A percentile compares a stretch with the other conserved stretches of the same genome.
Evolutionary conservation across 2,888 invertebrate genomes (phyloP).

Genomic region (Brachypalpus laphriformis): DNA sequence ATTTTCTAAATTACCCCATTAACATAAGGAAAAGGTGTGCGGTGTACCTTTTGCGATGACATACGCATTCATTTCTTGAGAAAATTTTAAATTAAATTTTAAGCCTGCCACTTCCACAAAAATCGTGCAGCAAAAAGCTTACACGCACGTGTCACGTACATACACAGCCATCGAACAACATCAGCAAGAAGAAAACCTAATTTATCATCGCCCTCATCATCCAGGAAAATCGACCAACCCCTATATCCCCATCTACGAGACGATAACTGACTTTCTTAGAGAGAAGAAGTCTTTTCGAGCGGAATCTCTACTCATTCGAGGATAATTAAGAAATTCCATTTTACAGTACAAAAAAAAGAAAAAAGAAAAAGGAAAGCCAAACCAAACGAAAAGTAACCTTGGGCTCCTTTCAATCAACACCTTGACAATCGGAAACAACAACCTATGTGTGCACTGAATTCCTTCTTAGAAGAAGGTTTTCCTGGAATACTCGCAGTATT

Average conservation of each 20-base stretch:
- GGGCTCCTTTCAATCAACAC: slow-evolving; percentile 66
- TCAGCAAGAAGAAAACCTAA: slow-evolving; percentile 35
- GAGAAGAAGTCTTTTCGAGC: slow-evolving; percentile 1
- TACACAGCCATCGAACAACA: neutral
- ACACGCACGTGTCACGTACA: slow-evolving; percentile 1
- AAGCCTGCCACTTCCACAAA: neutral
- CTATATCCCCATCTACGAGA: neutral
- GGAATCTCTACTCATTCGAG: slow-evolving; percentile 56
- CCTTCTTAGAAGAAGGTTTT: slow-evolving; percentile 20
- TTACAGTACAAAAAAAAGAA: slow-evolving; percentile 12
- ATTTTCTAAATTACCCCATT: slow-evolving; percentile 72
- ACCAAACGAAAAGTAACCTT: slow-evolving; percentile 38
- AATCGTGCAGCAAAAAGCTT: neutral
- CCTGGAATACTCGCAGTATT: slow-evolving; percentile 12
- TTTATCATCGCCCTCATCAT: slow-evolving; percentile 49
- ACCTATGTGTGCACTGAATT: slow-evolving; percentile 48
- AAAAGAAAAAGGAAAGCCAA: slow-evolving; percentile 10
- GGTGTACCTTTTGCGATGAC: slow-evolving; percentile 52
- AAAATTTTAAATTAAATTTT: slow-evolving; percentile 66
- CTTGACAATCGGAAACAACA: slow-evolving; percentile 70
- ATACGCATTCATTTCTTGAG: slow-evolving; percentile 53
- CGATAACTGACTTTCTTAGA: slow-evolving; percentile 47
- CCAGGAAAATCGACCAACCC: slow-evolving; percentile 20
- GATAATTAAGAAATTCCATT: slow-evolving; percentile 72
- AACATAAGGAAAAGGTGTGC: slow-evolving; percentile 61